Evolutionary conservation across 1,140 invertebrate genomes (phyloP).

Genomic region (Trichonephila clavipes): DNA sequence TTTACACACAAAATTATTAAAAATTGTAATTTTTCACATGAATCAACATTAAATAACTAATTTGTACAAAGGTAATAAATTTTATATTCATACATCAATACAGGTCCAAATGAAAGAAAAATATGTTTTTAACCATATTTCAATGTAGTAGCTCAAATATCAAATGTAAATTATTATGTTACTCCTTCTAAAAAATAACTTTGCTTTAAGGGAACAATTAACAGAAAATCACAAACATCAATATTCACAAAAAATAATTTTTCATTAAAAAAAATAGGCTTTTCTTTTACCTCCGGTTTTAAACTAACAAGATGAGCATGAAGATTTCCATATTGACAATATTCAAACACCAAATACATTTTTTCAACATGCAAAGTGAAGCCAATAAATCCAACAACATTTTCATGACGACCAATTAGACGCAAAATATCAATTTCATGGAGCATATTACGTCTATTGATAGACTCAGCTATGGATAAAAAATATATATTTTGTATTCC

Average conservation of each 20-base stretch:
- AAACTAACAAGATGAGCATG: slow-evolving; percentile 10
- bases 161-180: too few species aligned
- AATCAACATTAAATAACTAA: too few species aligned
- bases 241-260: neutral
- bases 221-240: too few species aligned
- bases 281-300: slow-evolving; percentile 35
- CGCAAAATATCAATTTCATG: slow-evolving; percentile 40
- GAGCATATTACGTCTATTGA: slow-evolving; percentile 28
- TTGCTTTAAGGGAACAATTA: too few species aligned
- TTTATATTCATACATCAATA: too few species aligned
- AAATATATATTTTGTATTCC: neutral
- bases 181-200: too few species aligned
- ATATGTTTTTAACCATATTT: too few species aligned
- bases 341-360: slow-evolving; percentile 39
- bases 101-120: too few species aligned
- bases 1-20: too few species aligned
- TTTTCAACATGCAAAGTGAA: slow-evolving; percentile 46
- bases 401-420: slow-evolving; percentile 28
- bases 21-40: too few species aligned
- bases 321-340: slow-evolving; percentile 38
- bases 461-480: slow-evolving; percentile 39
- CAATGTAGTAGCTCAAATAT: too few species aligned
- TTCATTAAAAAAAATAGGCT: neutral
- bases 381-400: slow-evolving; percentile 34
- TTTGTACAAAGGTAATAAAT: too few species aligned